These are phyloP conservation scores for Catostomus latipinnis DNA, from an alignment of 2,797 vertebrate genomes.

Conservation along the genomic window DNA sequence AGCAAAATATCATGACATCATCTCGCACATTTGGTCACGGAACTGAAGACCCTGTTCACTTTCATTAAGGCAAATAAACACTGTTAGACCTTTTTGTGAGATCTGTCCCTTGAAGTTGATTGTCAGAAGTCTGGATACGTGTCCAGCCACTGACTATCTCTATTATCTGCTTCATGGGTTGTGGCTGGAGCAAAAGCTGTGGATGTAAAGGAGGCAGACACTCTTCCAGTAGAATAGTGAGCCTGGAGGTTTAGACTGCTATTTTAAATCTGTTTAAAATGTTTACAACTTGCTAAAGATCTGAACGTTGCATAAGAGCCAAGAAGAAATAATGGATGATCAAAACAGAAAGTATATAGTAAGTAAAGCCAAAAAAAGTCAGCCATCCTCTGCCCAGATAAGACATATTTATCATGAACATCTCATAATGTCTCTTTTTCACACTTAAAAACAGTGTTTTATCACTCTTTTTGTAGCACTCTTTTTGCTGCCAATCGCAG, in stretches of 20 bases:
- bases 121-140: not conserved
- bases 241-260: constrained; percentile 76
- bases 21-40: no score
- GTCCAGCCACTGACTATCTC: not conserved
- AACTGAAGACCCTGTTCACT: no score
- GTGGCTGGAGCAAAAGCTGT: constrained; percentile 95
- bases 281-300: not conserved
- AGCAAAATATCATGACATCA: no score
- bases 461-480: not conserved
- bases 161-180: constrained; percentile 88
- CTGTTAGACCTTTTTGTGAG: no score
- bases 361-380: not conserved
- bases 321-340: not conserved
- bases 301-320: not conserved
- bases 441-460: constrained; percentile 7
- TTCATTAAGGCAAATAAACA: no score
- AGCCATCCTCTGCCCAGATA: not conserved
- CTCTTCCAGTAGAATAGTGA: constrained; percentile 95
- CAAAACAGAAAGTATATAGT: not conserved
- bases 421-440: not conserved
- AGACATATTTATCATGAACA: not conserved
- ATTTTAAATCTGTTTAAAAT: not conserved
- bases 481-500: no score
- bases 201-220: constrained; percentile 96
- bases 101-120: not conserved